Base-by-base conservation (phyloP, 2,888 invertebrate genomes). In the Podabrus alpinus region DNA sequence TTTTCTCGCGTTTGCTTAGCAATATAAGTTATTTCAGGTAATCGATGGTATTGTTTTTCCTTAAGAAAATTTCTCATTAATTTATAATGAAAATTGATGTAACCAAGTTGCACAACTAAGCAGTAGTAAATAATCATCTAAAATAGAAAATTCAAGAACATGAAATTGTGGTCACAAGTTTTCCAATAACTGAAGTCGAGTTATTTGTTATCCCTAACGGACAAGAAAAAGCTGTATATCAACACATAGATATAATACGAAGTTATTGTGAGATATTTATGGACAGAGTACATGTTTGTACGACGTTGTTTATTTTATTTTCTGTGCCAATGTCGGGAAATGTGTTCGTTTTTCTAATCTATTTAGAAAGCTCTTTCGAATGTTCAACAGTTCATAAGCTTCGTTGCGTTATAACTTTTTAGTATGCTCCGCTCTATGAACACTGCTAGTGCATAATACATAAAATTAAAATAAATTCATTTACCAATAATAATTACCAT, bases 171-270 rank as follows among this genome's bases (percentile, higher is more conserved):
- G 83, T 75, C 80, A 79, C 81, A 83, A 83, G 82, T 83, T 83
- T 83, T 83, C 83, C 83, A 83, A 83, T 83, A 83, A 83, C 82
- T 81, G 74, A 80, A 82, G 81, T 82, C 81, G 81, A 80, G 82
- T 83, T 83, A 83, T 83, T 83, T 83, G 82, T 83, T 83, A 82
- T 82, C 80, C 82, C 81, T 77, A 78, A 79, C 79, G 81, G 82
- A 81, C 81, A 79, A 71, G 73, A 72, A 74, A 69, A 68, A 68
- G 79, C 78, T 78, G 79, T 80, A 79, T 80, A 80, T 80, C 80
- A 80, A 78, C 78, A 79, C 80, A 79, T 78, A 76, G 77, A 79
- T 78, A 77, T 80, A 80, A 79, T 80, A 78, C 79, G 79, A 78
- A 78, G 78, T 78, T 78, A 78, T 78, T 78, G 78, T 75, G 74